phyloP scores from a whole-genome alignment of 1,140 invertebrate genomes.

The Musca domestica region DNA sequence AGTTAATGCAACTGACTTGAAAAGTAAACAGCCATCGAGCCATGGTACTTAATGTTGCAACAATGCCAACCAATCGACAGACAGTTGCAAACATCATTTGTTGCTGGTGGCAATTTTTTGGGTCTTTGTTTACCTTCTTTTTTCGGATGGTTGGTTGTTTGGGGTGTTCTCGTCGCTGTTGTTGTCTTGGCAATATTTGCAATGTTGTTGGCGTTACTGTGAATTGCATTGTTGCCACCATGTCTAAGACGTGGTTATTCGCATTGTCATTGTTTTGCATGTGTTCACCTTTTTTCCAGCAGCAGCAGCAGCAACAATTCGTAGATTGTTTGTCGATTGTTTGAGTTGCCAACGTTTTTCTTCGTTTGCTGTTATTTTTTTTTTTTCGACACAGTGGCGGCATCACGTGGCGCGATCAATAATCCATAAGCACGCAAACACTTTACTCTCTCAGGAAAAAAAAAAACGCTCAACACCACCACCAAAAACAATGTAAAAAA shows the following conservation, averaged over 20 bases:
- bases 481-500: not conserved
- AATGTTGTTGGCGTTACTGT: slow-evolving; percentile 30
- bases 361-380: too few relatives aligned
- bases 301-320: not conserved
- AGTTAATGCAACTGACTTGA: slow-evolving; percentile 23
- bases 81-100: not conserved
- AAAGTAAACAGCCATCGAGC: not conserved
- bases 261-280: slow-evolving; percentile 19
- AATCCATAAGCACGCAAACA: slow-evolving; percentile 39
- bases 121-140: not conserved
- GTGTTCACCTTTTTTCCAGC: slow-evolving; percentile 12
- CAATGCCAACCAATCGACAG: too few relatives aligned
- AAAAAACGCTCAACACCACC: not conserved
- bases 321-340: not conserved
- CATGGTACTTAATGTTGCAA: slow-evolving; percentile 5
- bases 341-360: not conserved
- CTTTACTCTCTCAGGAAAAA: not conserved
- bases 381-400: slow-evolving; percentile 21
- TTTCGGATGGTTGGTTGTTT: not conserved
- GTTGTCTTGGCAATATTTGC: not conserved
- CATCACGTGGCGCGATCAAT: slow-evolving; percentile 48
- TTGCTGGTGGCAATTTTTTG: slow-evolving; percentile 21
- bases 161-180: not conserved
- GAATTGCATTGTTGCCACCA: slow-evolving; percentile 34
- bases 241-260: slow-evolving; percentile 23